These are phyloP conservation scores for Steinernema carpocapsae DNA, from an alignment of 2,888 invertebrate species.

Conservation along the genomic window DNA sequence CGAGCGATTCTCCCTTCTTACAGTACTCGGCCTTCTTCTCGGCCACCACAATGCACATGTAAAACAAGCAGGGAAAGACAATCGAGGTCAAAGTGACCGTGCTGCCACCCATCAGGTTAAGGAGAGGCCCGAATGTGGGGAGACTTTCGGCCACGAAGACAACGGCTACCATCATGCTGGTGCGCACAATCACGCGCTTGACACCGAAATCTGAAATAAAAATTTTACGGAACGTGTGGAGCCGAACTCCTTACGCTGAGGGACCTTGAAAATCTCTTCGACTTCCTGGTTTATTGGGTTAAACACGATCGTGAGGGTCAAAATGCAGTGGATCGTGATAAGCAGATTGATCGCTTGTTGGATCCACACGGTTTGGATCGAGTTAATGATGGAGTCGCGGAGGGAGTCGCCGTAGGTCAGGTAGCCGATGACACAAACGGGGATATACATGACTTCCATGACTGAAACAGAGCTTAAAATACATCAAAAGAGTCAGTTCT, in stretches of 20 bases:
- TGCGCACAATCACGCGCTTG: constrained; percentile 45
- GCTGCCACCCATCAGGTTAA: constrained; percentile 43
- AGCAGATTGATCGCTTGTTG: constrained; percentile 43
- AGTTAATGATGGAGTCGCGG: constrained; percentile 52
- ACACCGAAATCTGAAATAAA: constrained; percentile 40
- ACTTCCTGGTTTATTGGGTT: constrained; percentile 38
- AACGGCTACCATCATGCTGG: constrained; percentile 41
- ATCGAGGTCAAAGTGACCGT: constrained; percentile 27
- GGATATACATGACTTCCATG: constrained; percentile 31
- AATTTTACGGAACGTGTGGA: not conserved
- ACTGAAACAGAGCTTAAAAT: constrained; percentile 4
- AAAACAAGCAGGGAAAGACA: constrained; percentile 37
- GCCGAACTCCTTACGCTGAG: constrained; percentile 46
- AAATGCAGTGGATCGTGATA: constrained; percentile 44
- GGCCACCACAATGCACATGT: constrained; percentile 44
- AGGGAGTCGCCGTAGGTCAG: constrained; percentile 47
- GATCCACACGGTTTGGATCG: constrained; percentile 49
- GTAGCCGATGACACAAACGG: constrained; percentile 22
- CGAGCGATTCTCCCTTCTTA: not conserved
- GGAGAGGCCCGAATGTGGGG: constrained; percentile 51
- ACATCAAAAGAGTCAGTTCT: not conserved
- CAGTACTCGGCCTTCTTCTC: constrained; percentile 38
- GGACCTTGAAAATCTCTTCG: constrained; percentile 55
- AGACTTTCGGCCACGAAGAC: constrained; percentile 46
- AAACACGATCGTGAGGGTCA: constrained; percentile 40